Conservation (phyloP, 2,113 vertebrate genomes). For the Litocranius walleri region DNA sequence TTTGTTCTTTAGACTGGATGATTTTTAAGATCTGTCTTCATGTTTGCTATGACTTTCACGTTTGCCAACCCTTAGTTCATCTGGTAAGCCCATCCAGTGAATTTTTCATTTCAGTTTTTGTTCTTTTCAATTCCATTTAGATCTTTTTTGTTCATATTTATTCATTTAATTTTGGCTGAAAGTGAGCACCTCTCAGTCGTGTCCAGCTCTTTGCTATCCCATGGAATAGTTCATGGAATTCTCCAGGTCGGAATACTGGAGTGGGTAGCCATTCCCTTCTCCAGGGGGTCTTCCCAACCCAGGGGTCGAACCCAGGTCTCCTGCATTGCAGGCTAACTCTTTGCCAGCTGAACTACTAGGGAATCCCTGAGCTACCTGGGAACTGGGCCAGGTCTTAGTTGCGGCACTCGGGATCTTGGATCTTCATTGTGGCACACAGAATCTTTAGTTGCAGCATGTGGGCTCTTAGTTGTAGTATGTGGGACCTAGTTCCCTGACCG, state of each 20-base stretch:
- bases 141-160: neutral
- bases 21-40: neutral
- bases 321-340: neutral
- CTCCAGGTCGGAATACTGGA: neutral
- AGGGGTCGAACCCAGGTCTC: neutral
- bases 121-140: neutral
- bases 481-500: neutral
- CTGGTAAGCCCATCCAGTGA: neutral
- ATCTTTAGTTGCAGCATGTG: neutral
- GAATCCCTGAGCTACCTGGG: neutral
- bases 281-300: neutral
- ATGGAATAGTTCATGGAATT: neutral
- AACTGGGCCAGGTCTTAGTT: neutral
- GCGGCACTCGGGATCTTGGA: neutral
- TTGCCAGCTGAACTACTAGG: neutral
- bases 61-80: neutral
- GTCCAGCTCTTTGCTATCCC: neutral
- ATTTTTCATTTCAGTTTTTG: neutral
- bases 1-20: neutral
- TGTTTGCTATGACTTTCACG: neutral
- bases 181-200: rapidly evolving
- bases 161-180: neutral
- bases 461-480: neutral
- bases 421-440: neutral
- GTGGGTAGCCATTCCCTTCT: neutral